Conservation (phyloP, 1,140 invertebrate genomes). For the Forficula auricularia region DNA sequence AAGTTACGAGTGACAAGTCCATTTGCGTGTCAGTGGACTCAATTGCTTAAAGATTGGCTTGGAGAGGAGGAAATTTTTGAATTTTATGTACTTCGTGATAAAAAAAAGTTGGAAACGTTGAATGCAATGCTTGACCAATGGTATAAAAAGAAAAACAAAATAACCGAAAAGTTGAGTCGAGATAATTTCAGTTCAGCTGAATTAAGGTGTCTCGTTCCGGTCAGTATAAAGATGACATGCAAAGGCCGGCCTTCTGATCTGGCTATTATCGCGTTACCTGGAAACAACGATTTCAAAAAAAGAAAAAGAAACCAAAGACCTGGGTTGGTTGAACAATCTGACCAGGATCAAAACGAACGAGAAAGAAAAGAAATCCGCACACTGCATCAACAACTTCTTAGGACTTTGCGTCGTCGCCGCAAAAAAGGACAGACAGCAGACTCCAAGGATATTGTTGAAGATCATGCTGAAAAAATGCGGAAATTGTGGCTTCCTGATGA, state of each 20-base stretch:
- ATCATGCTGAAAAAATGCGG: constrained; percentile 4
- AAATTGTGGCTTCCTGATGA: constrained; percentile 9
- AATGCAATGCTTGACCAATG: neutral
- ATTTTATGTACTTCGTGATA: constrained; percentile 38
- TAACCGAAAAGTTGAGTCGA: neutral
- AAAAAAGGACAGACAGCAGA: neutral
- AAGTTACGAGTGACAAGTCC: constrained; percentile 60
- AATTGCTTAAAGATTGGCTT: constrained; percentile 51
- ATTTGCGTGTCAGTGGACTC: constrained; percentile 53
- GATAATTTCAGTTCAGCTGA: constrained; percentile 1
- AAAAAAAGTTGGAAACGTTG: constrained; percentile 26
- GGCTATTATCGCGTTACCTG: constrained; percentile 17
- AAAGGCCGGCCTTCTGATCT: constrained; percentile 14
- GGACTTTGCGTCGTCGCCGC: neutral
- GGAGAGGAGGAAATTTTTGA: constrained; percentile 16
- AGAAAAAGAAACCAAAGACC: too few relatives aligned
- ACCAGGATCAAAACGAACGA: too few relatives aligned
- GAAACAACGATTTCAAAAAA: constrained; percentile 14
- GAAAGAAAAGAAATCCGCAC: too few relatives aligned
- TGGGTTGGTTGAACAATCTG: too few relatives aligned
- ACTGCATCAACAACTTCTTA: too few relatives aligned
- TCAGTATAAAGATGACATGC: constrained; percentile 12
- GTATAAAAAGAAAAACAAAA: neutral
- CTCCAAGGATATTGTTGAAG: neutral
- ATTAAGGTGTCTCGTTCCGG: constrained; percentile 13